Conservation (phyloP, 2,113 vertebrate species). For the Trichomycterus rosablanca region DNA sequence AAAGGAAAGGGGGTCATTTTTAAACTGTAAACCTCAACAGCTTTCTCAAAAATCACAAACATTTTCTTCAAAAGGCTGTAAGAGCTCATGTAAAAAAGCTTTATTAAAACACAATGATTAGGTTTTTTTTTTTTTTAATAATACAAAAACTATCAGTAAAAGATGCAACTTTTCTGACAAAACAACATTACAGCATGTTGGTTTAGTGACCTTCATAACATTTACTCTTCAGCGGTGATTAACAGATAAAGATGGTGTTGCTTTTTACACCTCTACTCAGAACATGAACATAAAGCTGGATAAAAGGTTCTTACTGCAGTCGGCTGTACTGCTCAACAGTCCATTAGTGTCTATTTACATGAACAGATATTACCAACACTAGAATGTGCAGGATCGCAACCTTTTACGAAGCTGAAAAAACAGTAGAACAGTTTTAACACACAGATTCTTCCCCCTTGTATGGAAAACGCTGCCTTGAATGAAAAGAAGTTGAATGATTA, state of each 20-base stretch:
- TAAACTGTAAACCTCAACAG: too few species aligned
- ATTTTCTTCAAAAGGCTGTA: too few species aligned
- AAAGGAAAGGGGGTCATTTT: too few species aligned
- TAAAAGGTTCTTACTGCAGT: constrained; percentile 15
- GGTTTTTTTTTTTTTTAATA: constrained; percentile 32
- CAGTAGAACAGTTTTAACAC: neutral
- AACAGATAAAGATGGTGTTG: constrained; percentile 12
- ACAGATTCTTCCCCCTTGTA: too few species aligned
- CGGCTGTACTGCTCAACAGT: constrained; percentile 24
- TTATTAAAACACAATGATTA: too few species aligned
- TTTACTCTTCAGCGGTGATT: constrained; percentile 28
- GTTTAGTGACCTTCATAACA: constrained; percentile 38
- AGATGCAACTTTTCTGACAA: constrained; percentile 27
- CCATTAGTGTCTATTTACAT: constrained; percentile 39
- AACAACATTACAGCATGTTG: constrained; percentile 29
- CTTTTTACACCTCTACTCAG: constrained; percentile 8
- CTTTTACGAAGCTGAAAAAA: constrained; percentile 2
- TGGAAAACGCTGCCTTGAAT: neutral
- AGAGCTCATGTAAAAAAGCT: too few species aligned
- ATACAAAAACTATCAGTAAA: constrained; percentile 45
- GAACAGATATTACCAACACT: constrained; percentile 34
- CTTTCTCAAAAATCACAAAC: too few species aligned
- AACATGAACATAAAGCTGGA: constrained; percentile 25
- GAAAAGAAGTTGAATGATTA: constrained; percentile 13
- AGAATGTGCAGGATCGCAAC: constrained; percentile 18